Conservation (phyloP, 1,140 invertebrate species). For the Bombyx mori region DNA sequence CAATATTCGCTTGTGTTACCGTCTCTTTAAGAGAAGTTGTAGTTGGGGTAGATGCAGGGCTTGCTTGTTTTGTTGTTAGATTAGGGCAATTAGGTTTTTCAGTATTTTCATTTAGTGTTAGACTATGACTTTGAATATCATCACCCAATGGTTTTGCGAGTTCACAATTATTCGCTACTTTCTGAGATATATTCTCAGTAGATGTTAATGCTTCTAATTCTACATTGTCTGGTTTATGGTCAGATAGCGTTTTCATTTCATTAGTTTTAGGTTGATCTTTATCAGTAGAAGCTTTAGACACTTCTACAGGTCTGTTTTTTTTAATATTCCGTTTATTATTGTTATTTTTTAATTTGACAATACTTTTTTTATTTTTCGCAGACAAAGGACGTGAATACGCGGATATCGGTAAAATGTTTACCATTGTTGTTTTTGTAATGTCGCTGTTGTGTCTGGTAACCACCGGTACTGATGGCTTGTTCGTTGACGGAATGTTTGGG, state of each 20-base stretch:
- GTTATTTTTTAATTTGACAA: slow-evolving; percentile 40
- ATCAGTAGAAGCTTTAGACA: background rate
- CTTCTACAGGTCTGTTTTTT: slow-evolving; percentile 11
- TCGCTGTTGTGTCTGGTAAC: slow-evolving; percentile 49
- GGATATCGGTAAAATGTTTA: slow-evolving; percentile 81
- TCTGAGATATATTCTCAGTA: too few relatives aligned
- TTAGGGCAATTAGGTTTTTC: too few relatives aligned
- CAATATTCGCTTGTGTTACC: too few relatives aligned
- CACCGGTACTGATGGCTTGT: slow-evolving; percentile 39
- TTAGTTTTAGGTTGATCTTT: background rate
- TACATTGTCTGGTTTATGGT: too few relatives aligned
- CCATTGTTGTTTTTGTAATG: slow-evolving; percentile 74
- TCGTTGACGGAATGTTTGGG: slow-evolving; percentile 45
- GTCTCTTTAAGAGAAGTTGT: too few relatives aligned
- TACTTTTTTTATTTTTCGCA: slow-evolving; percentile 54
- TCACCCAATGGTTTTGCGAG: too few relatives aligned
- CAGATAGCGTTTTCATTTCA: background rate
- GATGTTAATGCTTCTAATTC: too few relatives aligned
- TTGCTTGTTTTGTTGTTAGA: too few relatives aligned
- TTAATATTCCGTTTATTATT: slow-evolving; percentile 27
- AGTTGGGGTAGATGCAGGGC: too few relatives aligned
- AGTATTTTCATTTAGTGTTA: too few relatives aligned
- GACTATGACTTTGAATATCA: too few relatives aligned
- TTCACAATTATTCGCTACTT: too few relatives aligned
- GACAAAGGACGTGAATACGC: slow-evolving; percentile 71